Evolutionary conservation across 2,113 vertebrate genomes (phyloP), one percentile per base, ranked within the genome.

Genomic region (Festucalex cinctus): DNA sequence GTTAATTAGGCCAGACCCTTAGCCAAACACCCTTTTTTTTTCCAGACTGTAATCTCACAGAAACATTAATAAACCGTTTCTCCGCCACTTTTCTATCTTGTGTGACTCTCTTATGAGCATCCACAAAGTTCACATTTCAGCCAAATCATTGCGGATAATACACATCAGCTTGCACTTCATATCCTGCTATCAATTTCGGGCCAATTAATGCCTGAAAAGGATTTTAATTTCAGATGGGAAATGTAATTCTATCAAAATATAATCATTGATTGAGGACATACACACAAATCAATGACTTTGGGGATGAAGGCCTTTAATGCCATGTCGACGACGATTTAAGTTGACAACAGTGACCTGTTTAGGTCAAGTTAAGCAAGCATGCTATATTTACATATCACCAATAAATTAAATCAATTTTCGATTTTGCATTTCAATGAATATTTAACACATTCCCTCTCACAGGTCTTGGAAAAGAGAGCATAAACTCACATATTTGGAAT

Each of bases 241-340:
- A 88, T 85, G 80, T 67, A 84, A 83, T 87, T 85, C 75, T 81
- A 81, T 77, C 77, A 82, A 76, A 78, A 87, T 83, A 82, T 37
- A 49, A 84, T 84, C 80, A 75, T 76, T 70, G 70, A 36, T 36
- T 37, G 32, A 59, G 54, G 28, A 9, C 54, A 17, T 32, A 5
- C 26, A 36, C 17, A 59, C 19, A 57, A 20, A 49, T 49, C 22
- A 26, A 19, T 20, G 35, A 20, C 57, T 59, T 9, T 78, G 76
- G 78, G 48, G 62, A 72, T 24, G 59, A 58, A 68, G 36, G 59
- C 68, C 54, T 56, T 54, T 43, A 60, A 54, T 22, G 46, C 35
- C 41, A 63, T 46, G 22, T 51, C 44, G 62, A 44, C 36, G 5
- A 19, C 70, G 68, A 59, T 66, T 73, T 79, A 66, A 60, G 22